Percentiles rank a stretch among this genome's conserved stretches.
Evolutionary conservation across 1,140 invertebrate genomes (phyloP).

Genomic region (Amyelois transitella): DNA sequence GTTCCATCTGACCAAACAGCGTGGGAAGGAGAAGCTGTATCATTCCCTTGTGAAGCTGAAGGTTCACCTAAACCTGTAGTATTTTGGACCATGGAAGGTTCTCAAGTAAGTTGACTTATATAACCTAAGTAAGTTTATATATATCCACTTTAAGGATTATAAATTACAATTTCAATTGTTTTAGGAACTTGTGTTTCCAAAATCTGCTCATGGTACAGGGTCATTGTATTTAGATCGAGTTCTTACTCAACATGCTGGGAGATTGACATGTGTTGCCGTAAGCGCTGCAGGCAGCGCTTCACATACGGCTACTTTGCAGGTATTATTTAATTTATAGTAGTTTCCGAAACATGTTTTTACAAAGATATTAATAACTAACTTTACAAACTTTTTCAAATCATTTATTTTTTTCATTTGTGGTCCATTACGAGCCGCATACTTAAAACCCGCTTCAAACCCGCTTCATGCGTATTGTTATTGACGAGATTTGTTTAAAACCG

Average conservation of each 20-base stretch:
- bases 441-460: too few species aligned
- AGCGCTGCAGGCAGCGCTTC: constrained; percentile 63
- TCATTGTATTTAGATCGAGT: constrained; percentile 60
- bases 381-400: too few species aligned
- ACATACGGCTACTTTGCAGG: constrained; percentile 61
- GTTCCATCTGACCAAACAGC: constrained; percentile 90
- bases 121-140: too few species aligned
- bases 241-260: constrained; percentile 50
- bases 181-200: constrained; percentile 62
- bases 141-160: too few species aligned
- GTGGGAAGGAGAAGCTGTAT: constrained; percentile 85
- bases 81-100: constrained; percentile 89
- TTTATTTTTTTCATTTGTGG: too few species aligned
- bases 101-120: constrained; percentile 42
- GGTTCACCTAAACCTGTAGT: constrained; percentile 93
- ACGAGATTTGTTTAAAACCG: too few species aligned
- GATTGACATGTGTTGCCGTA: constrained; percentile 60
- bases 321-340: constrained; percentile 6
- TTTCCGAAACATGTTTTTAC: background rate
- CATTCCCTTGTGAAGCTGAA: constrained; percentile 91
- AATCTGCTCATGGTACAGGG: constrained; percentile 43
- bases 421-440: too few species aligned
- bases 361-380: background rate
- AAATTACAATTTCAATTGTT: too few species aligned
- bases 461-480: too few species aligned